Conservation (phyloP, 2,797 vertebrate species). For the Ceryle rudis region DNA sequence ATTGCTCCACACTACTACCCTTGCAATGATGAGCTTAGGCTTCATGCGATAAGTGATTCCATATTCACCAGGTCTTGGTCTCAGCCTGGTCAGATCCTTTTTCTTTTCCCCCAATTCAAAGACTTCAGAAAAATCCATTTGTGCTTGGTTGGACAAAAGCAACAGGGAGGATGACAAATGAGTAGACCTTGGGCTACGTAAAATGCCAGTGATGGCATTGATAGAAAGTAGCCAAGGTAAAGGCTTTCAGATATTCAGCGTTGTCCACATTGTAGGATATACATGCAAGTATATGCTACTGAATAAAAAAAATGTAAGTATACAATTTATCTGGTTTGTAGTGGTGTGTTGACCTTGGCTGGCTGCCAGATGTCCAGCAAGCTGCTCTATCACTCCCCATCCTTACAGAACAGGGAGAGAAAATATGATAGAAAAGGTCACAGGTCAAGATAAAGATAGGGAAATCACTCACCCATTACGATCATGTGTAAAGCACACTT, state of each 20-base stretch:
- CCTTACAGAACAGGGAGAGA: not conserved
- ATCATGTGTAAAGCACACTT: not conserved
- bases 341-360: not conserved
- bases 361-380: not conserved
- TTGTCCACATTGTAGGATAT: not conserved
- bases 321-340: not conserved
- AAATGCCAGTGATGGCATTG: not conserved
- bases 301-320: not conserved
- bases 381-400: not conserved
- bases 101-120: not conserved
- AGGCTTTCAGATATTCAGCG: not conserved
- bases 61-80: not conserved
- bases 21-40: not conserved
- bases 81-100: not conserved
- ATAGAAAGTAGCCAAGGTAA: not conserved
- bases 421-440: not conserved
- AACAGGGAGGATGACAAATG: not conserved
- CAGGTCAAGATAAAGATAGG: not conserved
- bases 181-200: not conserved
- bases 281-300: not conserved
- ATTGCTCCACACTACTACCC: not conserved
- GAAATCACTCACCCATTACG: not conserved
- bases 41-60: not conserved
- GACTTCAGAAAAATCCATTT: not conserved
- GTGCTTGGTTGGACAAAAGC: not conserved